Evolutionary conservation across 2,113 vertebrate genomes (phyloP).

Genomic region (Scomber colias): DNA sequence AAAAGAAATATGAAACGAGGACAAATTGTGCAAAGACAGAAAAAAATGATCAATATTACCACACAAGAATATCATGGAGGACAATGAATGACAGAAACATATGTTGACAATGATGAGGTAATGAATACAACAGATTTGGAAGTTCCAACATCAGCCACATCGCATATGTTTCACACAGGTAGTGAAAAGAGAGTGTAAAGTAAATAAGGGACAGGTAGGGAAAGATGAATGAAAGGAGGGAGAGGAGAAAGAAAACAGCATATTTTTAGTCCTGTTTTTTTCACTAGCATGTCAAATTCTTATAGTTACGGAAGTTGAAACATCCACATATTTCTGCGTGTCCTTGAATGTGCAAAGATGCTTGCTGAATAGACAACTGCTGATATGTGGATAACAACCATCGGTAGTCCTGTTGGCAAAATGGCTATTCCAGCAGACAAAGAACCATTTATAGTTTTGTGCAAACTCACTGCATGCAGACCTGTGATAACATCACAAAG

Average conservation of each 20-base stretch:
- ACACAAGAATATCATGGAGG: background rate
- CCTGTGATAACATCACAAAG: slow-evolving; percentile 83
- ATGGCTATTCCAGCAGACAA: slow-evolving; percentile 56
- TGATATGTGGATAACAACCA: slow-evolving; percentile 38
- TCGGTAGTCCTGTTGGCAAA: slow-evolving; percentile 29
- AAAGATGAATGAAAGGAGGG: slow-evolving; percentile 71
- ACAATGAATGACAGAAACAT: slow-evolving; percentile 47
- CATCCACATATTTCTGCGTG: slow-evolving; percentile 54
- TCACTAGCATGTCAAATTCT: slow-evolving; percentile 43
- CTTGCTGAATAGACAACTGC: slow-evolving; percentile 30
- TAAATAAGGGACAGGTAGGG: slow-evolving; percentile 47
- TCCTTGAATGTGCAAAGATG: slow-evolving; percentile 27
- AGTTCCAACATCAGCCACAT: slow-evolving; percentile 45
- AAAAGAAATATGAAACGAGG: background rate
- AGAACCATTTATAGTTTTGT: slow-evolving; percentile 58
- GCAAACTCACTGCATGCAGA: slow-evolving; percentile 76
- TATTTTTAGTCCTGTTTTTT: slow-evolving; percentile 76
- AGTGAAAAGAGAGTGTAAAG: slow-evolving; percentile 41
- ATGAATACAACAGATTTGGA: slow-evolving; percentile 33
- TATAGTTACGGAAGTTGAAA: slow-evolving; percentile 35
- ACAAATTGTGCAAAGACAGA: slow-evolving; percentile 14
- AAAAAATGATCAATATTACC: slow-evolving; percentile 1
- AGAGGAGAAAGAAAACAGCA: slow-evolving; percentile 75
- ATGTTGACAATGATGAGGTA: slow-evolving; percentile 27
- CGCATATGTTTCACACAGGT: slow-evolving; percentile 61